phyloP scores from a whole-genome alignment of 2,797 vertebrate genomes.

The Microhierax caerulescens region DNA sequence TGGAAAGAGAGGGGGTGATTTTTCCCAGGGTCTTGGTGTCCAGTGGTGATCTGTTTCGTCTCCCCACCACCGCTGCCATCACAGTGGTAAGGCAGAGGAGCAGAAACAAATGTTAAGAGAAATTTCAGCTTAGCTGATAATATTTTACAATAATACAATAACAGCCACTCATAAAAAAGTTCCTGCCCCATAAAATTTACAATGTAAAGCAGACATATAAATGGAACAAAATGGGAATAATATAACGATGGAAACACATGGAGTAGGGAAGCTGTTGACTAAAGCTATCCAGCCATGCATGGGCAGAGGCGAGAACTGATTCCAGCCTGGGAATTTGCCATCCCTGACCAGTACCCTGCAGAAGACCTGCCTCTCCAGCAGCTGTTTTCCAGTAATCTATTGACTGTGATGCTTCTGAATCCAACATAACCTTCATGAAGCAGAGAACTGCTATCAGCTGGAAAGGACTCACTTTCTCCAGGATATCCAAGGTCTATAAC shows the following conservation, averaged over 20 bases:
- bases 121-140: conserved; percentile 22
- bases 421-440: neutral
- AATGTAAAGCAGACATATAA: conserved; percentile 49
- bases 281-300: neutral
- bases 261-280: neutral
- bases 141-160: conserved; percentile 41
- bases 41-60: neutral
- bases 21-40: neutral
- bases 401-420: neutral
- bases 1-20: neutral
- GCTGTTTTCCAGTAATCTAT: neutral
- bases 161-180: conserved; percentile 30
- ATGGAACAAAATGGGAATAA: conserved; percentile 16
- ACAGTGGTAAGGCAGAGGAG: neutral
- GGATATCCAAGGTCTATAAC: conserved; percentile 13
- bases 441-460: rapidly evolving
- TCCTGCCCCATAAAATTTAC: conserved; percentile 48
- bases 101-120: neutral
- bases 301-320: neutral
- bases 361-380: neutral
- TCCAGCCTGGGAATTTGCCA: neutral
- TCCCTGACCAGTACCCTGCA: neutral
- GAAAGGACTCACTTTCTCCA: conserved; percentile 1
- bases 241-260: neutral
- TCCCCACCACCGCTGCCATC: neutral